These are phyloP conservation scores for Fratercula arctica DNA, from an alignment of 2,797 vertebrate species.

Conservation along the genomic window DNA sequence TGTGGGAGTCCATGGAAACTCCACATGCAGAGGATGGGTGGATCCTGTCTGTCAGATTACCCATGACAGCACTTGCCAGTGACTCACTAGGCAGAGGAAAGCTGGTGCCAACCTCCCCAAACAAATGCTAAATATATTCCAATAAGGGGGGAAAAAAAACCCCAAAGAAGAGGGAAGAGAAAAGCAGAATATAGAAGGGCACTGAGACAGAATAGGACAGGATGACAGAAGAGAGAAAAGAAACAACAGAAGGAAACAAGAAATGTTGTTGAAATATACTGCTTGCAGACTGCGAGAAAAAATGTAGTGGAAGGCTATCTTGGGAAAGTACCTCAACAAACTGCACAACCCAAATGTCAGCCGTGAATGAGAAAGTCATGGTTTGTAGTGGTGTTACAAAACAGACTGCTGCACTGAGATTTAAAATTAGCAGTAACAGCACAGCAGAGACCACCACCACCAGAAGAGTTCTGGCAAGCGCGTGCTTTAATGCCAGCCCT, in stretches of 20 bases:
- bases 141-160: not conserved
- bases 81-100: slow-evolving; percentile 42
- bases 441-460: not conserved
- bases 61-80: slow-evolving; percentile 19
- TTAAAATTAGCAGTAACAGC: not conserved
- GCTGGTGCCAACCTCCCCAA: slow-evolving; percentile 28
- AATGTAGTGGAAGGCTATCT: not conserved
- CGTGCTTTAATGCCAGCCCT: not conserved
- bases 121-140: slow-evolving; percentile 51
- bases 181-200: slow-evolving; percentile 48
- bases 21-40: not conserved
- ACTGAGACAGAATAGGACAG: not conserved
- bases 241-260: not conserved
- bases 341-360: not conserved
- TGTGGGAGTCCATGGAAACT: not conserved
- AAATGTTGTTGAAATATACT: not conserved
- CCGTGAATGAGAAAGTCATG: not conserved
- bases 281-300: not conserved
- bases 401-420: not conserved
- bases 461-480: not conserved
- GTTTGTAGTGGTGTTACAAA: not conserved
- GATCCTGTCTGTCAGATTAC: slow-evolving; percentile 37
- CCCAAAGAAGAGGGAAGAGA: not conserved
- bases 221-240: slow-evolving; percentile 13
- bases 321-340: not conserved